phyloP scores from a whole-genome alignment of 2,797 vertebrate genomes.

The Trachurus trachurus region DNA sequence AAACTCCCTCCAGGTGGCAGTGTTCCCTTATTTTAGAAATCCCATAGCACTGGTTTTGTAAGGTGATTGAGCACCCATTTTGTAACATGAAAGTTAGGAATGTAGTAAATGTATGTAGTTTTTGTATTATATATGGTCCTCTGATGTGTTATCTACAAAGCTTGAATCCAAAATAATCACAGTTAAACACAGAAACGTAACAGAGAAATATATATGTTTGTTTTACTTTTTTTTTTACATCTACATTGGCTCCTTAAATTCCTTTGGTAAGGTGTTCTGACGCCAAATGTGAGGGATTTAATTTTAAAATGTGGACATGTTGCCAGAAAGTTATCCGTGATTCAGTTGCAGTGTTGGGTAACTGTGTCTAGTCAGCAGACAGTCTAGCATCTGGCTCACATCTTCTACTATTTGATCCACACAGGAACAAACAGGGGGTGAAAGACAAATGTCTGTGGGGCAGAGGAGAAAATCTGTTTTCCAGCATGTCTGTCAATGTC shows the following conservation, averaged over 20 bases:
- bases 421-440: constrained; percentile 74
- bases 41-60: constrained; percentile 14
- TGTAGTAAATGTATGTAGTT: constrained; percentile 17
- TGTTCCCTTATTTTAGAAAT: constrained; percentile 69
- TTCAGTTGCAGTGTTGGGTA: constrained; percentile 60
- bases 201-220: neutral
- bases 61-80: constrained; percentile 74
- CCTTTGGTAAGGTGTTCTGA: constrained; percentile 16
- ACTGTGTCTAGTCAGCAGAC: constrained; percentile 70
- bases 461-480: constrained; percentile 73
- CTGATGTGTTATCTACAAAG: neutral
- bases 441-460: constrained; percentile 72
- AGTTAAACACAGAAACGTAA: neutral
- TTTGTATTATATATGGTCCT: constrained; percentile 4
- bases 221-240: constrained; percentile 17
- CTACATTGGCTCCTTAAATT: constrained; percentile 35
- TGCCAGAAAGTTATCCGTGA: constrained; percentile 40
- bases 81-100: constrained; percentile 61
- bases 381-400: constrained; percentile 77
- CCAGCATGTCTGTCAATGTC: constrained; percentile 76
- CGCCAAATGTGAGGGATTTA: constrained; percentile 44
- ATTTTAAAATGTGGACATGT: constrained; percentile 38
- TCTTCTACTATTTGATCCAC: constrained; percentile 76
- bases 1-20: constrained; percentile 80
- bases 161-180: neutral